Base-by-base conservation (phyloP, 2,888 invertebrate genomes). In the Epsilonema sp. region DNA sequence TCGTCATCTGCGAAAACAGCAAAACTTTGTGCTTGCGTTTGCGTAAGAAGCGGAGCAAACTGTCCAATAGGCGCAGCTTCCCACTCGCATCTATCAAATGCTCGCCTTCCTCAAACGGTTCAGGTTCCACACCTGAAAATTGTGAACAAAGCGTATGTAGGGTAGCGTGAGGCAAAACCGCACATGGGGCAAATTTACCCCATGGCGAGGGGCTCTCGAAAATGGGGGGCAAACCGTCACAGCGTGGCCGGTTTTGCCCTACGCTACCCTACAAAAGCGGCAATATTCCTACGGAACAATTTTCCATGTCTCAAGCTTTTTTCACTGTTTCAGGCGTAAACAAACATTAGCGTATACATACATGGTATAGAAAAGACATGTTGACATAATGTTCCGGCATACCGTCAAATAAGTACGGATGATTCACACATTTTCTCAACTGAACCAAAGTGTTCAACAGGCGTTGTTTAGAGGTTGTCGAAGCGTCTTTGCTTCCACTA, bases 381-480 rank as follows among this genome's bases (percentile, higher is more conserved):
- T n/a, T n/a, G n/a, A n/a, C n/a, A n/a, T n/a, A n/a, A n/a, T n/a
- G n/a, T n/a, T n/a, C n/a, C n/a, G n/a, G n/a, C n/a, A 52, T 48
- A 67, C 68, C 69, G 54, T 65, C 62, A 59, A 69, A 68, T n/a
- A 69, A 54, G 52, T 69, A 69, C 0, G 69, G 69, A 52, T 69
- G 69, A 49, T 61, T 58, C 23, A 66, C 65, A 58, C 67, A 65
- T 53, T 69, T 69, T 22, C 68, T 52, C 16, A 69, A 56, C 55
- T 69, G 67, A 62, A 67, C 63, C 48, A 69, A 52, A 26, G 64
- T 58, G 52, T 68, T 67, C 59, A 65, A 48, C 37, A 55, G 39
- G 1, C 47, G 46, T 40, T 42, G 43, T 2, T 20, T 39, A 16
- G 31, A 31, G 16, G 8, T 44, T 44, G 24, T 23, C 37, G 26